A percentile compares a stretch with the other conserved stretches of the same genome.
phyloP scores from a whole-genome alignment of 2,113 vertebrate genomes.

The Aegithalos caudatus region DNA sequence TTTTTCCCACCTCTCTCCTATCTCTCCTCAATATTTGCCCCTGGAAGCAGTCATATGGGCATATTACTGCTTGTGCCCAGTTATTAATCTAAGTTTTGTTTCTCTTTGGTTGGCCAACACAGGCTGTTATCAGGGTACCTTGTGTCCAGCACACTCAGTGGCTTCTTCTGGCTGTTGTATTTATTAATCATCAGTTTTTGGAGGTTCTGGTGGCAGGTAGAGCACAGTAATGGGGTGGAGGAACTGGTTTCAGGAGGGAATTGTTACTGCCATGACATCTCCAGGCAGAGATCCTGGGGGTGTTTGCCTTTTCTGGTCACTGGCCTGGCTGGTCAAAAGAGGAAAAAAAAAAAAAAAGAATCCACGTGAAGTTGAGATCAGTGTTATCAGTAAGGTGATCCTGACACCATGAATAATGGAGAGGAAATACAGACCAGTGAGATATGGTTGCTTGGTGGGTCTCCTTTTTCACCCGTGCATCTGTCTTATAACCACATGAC shows the following conservation, averaged over 20 bases:
- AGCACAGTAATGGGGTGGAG: not conserved
- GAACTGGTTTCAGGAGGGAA: not conserved
- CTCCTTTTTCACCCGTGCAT: conserved; percentile 81
- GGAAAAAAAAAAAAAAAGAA: not conserved
- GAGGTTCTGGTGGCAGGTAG: not conserved
- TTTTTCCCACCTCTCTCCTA: not conserved
- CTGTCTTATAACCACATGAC: conserved; percentile 79
- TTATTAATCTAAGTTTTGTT: not conserved
- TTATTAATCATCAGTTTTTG: not conserved
- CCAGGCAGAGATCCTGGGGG: not conserved
- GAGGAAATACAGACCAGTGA: conserved; percentile 71
- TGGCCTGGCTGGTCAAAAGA: not conserved
- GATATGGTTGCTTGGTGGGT: conserved; percentile 77
- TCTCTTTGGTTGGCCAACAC: not conserved
- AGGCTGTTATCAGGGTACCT: not conserved
- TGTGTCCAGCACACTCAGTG: not conserved
- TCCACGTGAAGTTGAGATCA: conserved; percentile 72
- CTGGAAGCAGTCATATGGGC: not conserved
- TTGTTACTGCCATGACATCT: not conserved
- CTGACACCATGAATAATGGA: conserved; percentile 93
- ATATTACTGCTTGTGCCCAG: not conserved
- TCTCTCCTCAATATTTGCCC: not conserved
- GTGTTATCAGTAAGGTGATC: conserved; percentile 87
- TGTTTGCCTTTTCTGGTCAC: not conserved
- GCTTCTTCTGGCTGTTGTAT: not conserved